Percentiles rank a stretch among this genome's conserved stretches.
Evolutionary conservation across 2,113 vertebrate genomes (phyloP).

Genomic region (Pomatostomus ruficeps): DNA sequence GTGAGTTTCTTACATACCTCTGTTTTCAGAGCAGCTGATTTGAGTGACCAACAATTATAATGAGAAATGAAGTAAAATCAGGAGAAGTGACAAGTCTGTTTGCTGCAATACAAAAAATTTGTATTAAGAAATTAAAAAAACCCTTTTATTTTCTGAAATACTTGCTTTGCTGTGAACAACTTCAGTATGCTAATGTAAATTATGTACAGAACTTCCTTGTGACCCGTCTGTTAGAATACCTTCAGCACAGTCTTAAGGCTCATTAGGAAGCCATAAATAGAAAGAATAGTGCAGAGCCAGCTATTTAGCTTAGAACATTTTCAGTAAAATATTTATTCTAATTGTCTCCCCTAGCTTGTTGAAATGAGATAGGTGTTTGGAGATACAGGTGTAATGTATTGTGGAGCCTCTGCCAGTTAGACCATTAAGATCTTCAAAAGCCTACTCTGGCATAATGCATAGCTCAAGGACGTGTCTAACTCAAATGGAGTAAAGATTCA

Average conservation of each 20-base stretch:
- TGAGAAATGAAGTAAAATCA: neutral
- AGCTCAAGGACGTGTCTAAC: neutral
- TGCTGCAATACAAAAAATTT: neutral
- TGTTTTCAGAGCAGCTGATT: neutral
- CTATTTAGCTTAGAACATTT: slow-evolving; percentile 35
- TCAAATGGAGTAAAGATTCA: neutral
- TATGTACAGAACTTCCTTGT: neutral
- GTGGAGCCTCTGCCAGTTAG: slow-evolving; percentile 24
- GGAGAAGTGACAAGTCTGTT: neutral
- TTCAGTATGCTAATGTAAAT: neutral
- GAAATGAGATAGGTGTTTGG: slow-evolving; percentile 31
- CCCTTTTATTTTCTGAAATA: neutral
- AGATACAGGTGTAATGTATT: neutral
- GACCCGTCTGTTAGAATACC: neutral
- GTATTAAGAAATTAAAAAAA: neutral
- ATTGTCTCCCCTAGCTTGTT: slow-evolving; percentile 25
- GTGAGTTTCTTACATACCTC: neutral
- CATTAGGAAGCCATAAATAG: slow-evolving; percentile 58
- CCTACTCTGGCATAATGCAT: neutral
- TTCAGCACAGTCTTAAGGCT: neutral
- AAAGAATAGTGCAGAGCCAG: slow-evolving; percentile 4
- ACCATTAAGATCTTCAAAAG: slow-evolving; percentile 38
- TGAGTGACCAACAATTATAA: neutral
- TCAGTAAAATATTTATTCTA: slow-evolving; percentile 66
- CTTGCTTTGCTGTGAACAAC: neutral